Percentiles rank a stretch among this genome's conserved stretches.
phyloP scores from a whole-genome alignment of 2,113 vertebrate genomes.

The Rhadina sibilatrix region DNA sequence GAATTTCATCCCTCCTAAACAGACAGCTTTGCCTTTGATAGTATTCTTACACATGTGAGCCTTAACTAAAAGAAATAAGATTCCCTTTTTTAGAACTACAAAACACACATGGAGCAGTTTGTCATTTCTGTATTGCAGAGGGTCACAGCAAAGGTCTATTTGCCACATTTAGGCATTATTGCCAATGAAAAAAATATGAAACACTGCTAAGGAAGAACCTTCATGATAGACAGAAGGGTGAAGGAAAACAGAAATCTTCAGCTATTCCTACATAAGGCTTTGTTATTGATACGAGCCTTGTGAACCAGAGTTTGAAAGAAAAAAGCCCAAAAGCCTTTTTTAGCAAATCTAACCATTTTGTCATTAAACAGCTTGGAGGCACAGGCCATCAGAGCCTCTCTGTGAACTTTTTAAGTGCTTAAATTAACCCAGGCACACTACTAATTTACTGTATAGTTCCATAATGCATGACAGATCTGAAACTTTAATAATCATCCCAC shows the following conservation, averaged over 20 bases:
- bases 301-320: conserved; percentile 33
- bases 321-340: neutral
- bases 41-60: neutral
- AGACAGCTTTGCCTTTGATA: neutral
- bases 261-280: neutral
- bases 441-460: neutral
- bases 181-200: neutral
- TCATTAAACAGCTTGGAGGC: conserved; percentile 25
- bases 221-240: neutral
- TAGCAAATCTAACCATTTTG: neutral
- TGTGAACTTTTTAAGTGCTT: conserved; percentile 40
- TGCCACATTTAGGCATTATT: neutral
- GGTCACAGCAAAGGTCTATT: neutral
- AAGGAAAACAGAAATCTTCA: neutral
- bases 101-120: neutral
- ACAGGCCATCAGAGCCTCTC: conserved; percentile 18
- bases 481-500: neutral
- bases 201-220: neutral
- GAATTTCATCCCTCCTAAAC: neutral
- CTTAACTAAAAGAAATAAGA: neutral
- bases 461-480: neutral
- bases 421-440: conserved; percentile 48
- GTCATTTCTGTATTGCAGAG: neutral
- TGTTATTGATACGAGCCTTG: neutral
- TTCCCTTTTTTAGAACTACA: neutral